Conservation (phyloP, 2,888 invertebrate species). For the Opisthograptis luteolata region DNA sequence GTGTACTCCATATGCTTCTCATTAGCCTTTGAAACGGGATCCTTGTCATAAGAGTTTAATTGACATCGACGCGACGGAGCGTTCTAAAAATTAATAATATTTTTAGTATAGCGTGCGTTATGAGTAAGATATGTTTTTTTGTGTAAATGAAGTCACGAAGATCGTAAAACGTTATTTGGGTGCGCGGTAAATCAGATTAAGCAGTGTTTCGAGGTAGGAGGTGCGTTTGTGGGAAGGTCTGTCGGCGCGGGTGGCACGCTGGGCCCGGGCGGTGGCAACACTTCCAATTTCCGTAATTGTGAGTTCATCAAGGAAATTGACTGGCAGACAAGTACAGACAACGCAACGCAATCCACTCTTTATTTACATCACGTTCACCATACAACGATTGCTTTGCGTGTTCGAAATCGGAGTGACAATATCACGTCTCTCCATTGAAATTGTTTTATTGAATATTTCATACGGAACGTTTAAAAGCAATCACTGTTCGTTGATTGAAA, state of each 20-base stretch:
- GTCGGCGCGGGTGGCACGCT: conserved; percentile 28
- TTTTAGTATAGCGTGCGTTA: conserved; percentile 50
- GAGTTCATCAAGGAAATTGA: conserved; percentile 81
- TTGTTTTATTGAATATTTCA: conserved; percentile 48
- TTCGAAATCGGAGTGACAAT: conserved; percentile 45
- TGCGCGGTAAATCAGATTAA: conserved; percentile 38
- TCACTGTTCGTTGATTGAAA: conserved; percentile 20
- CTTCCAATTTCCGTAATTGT: conserved; percentile 80
- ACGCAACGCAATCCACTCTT: conserved; percentile 63
- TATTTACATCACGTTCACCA: conserved; percentile 58
- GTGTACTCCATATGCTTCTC: conserved; percentile 60
- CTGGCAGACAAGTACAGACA: conserved; percentile 54
- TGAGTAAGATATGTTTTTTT: conserved; percentile 37
- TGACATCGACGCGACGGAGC: conserved; percentile 59
- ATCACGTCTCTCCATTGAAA: conserved; percentile 43
- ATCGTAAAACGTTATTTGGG: conserved; percentile 42
- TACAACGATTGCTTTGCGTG: conserved; percentile 54
- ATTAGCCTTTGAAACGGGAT: conserved; percentile 67
- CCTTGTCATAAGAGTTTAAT: conserved; percentile 65
- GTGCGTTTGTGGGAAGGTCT: conserved; percentile 24
- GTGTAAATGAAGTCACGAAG: conserved; percentile 45
- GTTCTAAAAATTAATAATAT: conserved; percentile 61
- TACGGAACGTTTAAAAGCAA: conserved; percentile 36
- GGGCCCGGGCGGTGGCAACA: conserved; percentile 45
- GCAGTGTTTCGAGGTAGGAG: conserved; percentile 40